Evolutionary conservation across 1,140 invertebrate species (phyloP).

Genomic region (Stratiolaelaps scimitus): DNA sequence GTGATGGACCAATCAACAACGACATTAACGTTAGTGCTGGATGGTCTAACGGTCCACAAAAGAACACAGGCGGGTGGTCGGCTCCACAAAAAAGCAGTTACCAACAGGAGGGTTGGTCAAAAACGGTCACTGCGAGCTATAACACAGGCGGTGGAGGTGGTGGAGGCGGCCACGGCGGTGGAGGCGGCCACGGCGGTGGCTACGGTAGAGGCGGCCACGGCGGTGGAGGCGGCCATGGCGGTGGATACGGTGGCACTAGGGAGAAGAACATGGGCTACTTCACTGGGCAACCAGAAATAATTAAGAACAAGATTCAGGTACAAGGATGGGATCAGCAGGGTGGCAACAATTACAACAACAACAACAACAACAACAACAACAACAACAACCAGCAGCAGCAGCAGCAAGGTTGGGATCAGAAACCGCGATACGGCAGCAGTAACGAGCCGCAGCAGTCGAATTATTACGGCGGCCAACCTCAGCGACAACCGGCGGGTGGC

Average conservation of each 20-base stretch:
- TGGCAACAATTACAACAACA: neutral
- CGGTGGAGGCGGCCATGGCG: too few relatives aligned
- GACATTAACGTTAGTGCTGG: neutral
- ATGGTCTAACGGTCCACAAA: slow-evolving; percentile 1
- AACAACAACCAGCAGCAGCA: neutral
- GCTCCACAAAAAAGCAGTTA: too few relatives aligned
- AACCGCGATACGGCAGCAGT: neutral
- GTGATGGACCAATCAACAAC: too few relatives aligned
- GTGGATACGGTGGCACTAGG: neutral
- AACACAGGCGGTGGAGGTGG: neutral
- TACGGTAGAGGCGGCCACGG: neutral
- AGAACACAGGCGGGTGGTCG: neutral
- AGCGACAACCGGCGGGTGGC: neutral
- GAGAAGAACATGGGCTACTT: slow-evolving; percentile 22
- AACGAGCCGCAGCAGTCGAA: neutral
- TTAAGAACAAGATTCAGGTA: slow-evolving; percentile 10
- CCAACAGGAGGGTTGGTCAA: neutral
- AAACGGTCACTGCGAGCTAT: slow-evolving; percentile 1
- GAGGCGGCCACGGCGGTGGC: too few relatives aligned
- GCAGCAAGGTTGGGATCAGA: slow-evolving; percentile 6
- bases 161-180: slow-evolving; percentile 1
- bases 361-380: neutral
- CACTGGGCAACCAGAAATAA: neutral
- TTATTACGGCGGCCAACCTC: neutral
- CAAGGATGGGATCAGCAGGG: slow-evolving; percentile 3